Percentiles rank a stretch among this genome's conserved stretches.
Evolutionary conservation across 2,888 invertebrate genomes (phyloP).

Genomic region (Drosophila stalkeri): DNA sequence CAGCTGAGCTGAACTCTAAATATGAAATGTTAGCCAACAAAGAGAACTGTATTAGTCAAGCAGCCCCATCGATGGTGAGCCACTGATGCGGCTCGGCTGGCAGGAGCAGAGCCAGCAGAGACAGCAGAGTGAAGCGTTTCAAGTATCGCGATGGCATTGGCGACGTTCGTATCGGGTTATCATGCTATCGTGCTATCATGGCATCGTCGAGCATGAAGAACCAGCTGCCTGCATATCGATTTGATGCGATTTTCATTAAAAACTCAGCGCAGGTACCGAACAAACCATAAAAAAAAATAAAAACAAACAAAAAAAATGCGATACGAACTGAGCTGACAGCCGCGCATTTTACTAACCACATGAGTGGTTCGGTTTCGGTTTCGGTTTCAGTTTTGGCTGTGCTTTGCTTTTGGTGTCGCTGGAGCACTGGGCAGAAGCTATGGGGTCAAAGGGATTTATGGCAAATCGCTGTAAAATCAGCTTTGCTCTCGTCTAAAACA

Average conservation of each 20-base stretch:
- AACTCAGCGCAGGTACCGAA: constrained; percentile 63
- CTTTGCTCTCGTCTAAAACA: constrained; percentile 44
- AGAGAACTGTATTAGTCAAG: neutral
- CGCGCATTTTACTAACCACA: constrained; percentile 53
- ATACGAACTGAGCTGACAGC: constrained; percentile 44
- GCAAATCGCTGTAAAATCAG: constrained; percentile 69
- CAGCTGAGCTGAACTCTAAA: constrained; percentile 16
- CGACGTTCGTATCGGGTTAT: constrained; percentile 15
- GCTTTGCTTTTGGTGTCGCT: constrained; percentile 13
- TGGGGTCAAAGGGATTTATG: constrained; percentile 38
- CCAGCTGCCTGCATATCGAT: constrained; percentile 67
- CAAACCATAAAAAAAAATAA: constrained; percentile 43
- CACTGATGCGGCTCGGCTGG: constrained; percentile 11
- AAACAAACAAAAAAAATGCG: no score
- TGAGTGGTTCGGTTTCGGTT: constrained; percentile 23
- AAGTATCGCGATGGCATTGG: constrained; percentile 27
- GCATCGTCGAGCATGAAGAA: constrained; percentile 14
- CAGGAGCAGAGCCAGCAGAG: neutral
- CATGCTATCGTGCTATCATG: constrained; percentile 9
- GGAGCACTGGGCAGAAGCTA: neutral
- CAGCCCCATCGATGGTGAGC: constrained; percentile 3
- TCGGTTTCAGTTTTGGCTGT: neutral
- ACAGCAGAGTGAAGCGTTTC: constrained; percentile 38
- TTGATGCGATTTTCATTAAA: constrained; percentile 78
- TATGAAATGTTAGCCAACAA: constrained; percentile 4